Evolutionary conservation across 2,888 invertebrate species (phyloP), one percentile per base, ranked within the genome.

Genomic region (Cyaniris semiargus): DNA sequence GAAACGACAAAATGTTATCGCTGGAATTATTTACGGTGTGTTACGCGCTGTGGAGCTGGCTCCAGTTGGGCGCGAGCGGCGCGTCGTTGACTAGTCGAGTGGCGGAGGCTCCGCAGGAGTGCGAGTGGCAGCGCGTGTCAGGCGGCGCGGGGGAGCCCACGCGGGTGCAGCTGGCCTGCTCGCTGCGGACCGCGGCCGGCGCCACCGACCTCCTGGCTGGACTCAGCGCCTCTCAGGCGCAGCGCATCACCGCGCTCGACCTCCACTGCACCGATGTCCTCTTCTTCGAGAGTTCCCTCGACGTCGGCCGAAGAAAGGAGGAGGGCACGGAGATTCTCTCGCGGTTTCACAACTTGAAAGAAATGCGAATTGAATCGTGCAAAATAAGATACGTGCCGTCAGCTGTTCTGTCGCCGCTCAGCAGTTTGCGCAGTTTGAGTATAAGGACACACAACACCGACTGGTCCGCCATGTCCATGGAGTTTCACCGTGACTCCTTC

Each of bases 391-490:
- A 96, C 84, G 94, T 97, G 78, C 96, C 97, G 5, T 95, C 96
- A 48, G 96, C 96, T 66, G 96, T 96, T 76, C 93, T 97, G 82
- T 93, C 95, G 38, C 95, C 96, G 75, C 92, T 97, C 56, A 95
- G 95, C 83, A 96, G 96, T 83, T 90, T 97, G 38, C 93, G 95
- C 76, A 95, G 94, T 80, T 90, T 97, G 76, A 95, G 95, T 48
- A 90, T 97, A 81, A 95, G 96, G 75, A 97, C 97, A 23, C 96
- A 96, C 86, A 97, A 97, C 86, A 96, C 96, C 44, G 96, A 97
- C 85, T 97, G 97, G 97, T 96, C 97, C 18, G 95, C 96, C 27
- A 96, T 96, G 96, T 96, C 96, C 34, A 94, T 97, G 91, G 96
- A 97, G 83, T 94, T 97, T 80, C 96, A 96, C 84, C 94, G 96